Evolutionary conservation across 2,888 invertebrate genomes (phyloP), one percentile per base, ranked within the genome.

Genomic region (Perizoma flavofasciatum): DNA sequence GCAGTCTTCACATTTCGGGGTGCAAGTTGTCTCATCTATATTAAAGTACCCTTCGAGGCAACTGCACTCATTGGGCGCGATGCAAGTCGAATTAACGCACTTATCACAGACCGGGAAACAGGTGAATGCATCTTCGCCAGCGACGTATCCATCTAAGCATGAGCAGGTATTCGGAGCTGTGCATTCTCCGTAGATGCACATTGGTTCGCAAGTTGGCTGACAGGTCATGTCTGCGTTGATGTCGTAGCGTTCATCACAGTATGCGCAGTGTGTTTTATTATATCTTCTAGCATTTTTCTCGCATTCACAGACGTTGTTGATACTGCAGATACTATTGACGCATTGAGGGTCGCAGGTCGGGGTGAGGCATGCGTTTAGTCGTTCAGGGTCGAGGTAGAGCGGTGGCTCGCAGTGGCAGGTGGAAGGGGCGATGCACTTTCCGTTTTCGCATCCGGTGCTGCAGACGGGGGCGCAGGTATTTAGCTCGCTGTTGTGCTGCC

Each of bases 381-480:
- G 75, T 4, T 73, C 73, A 0, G 79, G 79, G 57, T 89, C 78
- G 22, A 85, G 78, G 62, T 72, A 66, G 2, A 78, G 49, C 0
- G 89, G 89, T 0, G 83, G 65, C 5, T 81, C 75, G 61, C 92
- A 91, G 6, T 72, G 68, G 69, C 92, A 92, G 9, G 66, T 66
- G 33, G 89, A 82, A 0, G 91, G 92, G 0, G 79, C 79, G 4
- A 81, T 68, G 68, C 92, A 92, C 5, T 78, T 80, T 2, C 94
- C 94, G 47, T 82, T 78, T 4, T 62, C 68, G 69, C 94, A 94
- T 0, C 88, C 89, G 0, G 87, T 88, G 59, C 85, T 86, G 72
- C 94, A 94, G 0, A 85, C 77, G 0, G 94, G 92, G 0, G 78
- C 71, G 66, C 94, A 94, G 5, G 61, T 56, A 49, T 90, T 87